phyloP scores from a whole-genome alignment of 2,113 vertebrate species.

The Ellobius talpinus region DNA sequence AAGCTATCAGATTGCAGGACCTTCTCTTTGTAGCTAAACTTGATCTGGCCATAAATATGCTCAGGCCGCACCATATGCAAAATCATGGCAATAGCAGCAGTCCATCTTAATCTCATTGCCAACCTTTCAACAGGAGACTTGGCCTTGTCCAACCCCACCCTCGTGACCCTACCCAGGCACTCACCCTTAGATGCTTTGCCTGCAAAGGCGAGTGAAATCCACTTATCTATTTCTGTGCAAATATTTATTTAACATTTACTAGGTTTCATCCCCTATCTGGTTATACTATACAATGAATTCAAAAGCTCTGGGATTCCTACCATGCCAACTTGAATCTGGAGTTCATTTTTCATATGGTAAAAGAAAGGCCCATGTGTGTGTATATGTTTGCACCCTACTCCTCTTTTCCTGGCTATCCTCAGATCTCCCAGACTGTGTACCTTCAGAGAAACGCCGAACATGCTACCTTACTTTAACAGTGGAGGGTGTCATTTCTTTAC shows the following conservation, averaged over 20 bases:
- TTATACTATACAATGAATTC: neutral
- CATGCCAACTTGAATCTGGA: neutral
- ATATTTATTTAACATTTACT: constrained; percentile 17
- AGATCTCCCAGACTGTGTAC: neutral
- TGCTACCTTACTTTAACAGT: neutral
- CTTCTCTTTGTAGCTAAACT: constrained; percentile 66
- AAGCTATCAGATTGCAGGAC: constrained; percentile 43
- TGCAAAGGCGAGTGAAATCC: neutral
- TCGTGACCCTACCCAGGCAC: neutral
- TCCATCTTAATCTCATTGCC: neutral
- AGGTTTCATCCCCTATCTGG: neutral
- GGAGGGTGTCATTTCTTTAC: neutral
- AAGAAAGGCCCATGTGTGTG: neutral
- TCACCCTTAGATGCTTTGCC: neutral
- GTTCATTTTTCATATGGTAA: neutral
- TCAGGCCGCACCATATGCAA: constrained; percentile 39
- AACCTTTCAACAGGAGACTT: neutral
- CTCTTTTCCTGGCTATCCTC: neutral
- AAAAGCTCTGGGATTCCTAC: neutral
- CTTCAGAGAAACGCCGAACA: neutral
- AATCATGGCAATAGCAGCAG: constrained; percentile 38
- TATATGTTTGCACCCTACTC: no score
- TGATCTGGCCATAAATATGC: constrained; percentile 58
- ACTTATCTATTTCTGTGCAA: neutral
- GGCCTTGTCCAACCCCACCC: neutral